A percentile compares a stretch with the other conserved stretches of the same genome.
phyloP scores from a whole-genome alignment of 2,797 vertebrate species.

The Spinibarbus caldwelli region DNA sequence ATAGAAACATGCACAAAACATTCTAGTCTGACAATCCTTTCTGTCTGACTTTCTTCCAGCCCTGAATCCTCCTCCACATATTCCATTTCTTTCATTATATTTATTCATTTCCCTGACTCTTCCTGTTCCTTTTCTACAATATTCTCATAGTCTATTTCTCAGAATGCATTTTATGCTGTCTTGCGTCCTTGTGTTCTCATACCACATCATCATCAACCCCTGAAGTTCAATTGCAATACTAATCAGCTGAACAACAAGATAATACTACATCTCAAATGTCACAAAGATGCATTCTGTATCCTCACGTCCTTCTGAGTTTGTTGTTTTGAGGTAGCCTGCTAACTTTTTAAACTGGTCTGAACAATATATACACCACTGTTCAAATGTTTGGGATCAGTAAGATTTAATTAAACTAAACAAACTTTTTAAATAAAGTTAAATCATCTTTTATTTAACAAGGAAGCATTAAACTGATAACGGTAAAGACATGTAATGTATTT shows the following conservation, averaged over 20 bases:
- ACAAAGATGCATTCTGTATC: background rate
- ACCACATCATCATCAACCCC: background rate
- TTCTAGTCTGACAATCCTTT: background rate
- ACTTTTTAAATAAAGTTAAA: background rate
- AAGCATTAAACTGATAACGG: background rate
- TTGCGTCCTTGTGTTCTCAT: background rate
- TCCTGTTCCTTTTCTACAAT: background rate
- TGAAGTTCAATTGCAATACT: background rate
- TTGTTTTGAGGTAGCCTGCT: background rate
- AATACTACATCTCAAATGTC: background rate
- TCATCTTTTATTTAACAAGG: background rate
- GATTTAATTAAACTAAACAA: background rate
- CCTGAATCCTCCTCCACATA: background rate
- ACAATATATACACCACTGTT: background rate
- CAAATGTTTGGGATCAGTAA: background rate
- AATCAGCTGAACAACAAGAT: background rate
- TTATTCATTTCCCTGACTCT: background rate
- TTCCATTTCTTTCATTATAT: background rate
- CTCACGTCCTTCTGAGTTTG: background rate
- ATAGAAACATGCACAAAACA: constrained; percentile 5
- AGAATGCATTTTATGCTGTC: background rate
- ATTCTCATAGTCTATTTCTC: background rate
- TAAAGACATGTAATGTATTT: background rate
- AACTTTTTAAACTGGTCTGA: background rate
- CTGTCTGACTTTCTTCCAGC: background rate